Conservation (phyloP, 2,797 vertebrate genomes). For the Limosa lapponica region DNA sequence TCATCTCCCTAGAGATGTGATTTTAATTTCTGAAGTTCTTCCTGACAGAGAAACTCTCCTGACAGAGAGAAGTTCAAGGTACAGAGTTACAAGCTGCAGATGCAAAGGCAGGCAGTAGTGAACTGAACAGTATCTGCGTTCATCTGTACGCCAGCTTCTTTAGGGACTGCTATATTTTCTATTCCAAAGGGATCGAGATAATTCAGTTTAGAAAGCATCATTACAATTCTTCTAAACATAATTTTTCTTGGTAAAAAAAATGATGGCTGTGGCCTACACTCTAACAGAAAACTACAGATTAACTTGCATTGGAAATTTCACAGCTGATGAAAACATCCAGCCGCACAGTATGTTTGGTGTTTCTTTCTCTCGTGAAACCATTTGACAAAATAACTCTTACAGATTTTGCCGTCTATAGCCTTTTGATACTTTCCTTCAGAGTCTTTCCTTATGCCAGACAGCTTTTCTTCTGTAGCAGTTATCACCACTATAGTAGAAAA, state of each 20-base stretch:
- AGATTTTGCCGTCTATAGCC: not conserved
- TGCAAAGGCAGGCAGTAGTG: not conserved
- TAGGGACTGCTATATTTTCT: not conserved
- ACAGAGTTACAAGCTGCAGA: not conserved
- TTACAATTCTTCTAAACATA: not conserved
- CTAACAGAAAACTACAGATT: not conserved
- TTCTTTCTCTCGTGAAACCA: not conserved
- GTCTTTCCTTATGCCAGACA: not conserved
- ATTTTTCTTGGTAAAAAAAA: not conserved
- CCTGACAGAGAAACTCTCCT: not conserved
- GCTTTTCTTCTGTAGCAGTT: not conserved
- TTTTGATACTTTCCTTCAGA: not conserved
- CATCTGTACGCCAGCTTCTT: not conserved
- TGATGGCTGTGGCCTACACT: accelerated
- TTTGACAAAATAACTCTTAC: not conserved
- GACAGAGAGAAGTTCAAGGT: not conserved
- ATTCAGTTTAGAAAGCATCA: not conserved
- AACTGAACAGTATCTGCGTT: not conserved
- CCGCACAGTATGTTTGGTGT: not conserved
- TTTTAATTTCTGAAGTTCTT: not conserved
- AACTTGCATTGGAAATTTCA: not conserved
- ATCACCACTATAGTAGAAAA: not conserved
- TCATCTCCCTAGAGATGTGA: not conserved
- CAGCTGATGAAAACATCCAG: not conserved
- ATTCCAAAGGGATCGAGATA: not conserved